phyloP scores from a whole-genome alignment of 2,113 vertebrate genomes.

The Riparia riparia region DNA sequence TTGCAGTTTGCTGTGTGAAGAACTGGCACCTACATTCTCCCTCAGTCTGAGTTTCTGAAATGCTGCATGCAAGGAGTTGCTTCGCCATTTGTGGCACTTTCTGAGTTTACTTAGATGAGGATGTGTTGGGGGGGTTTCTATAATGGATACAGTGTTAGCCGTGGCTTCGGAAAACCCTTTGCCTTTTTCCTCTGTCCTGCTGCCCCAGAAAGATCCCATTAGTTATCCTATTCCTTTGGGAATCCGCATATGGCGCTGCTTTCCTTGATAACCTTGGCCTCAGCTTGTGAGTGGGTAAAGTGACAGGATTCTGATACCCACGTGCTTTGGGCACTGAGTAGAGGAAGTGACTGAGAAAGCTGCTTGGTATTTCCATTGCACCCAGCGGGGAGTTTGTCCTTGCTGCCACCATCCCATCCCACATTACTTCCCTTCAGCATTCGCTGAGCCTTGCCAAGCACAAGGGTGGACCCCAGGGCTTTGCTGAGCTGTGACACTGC shows the following conservation, averaged over 20 bases:
- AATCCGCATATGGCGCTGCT: neutral
- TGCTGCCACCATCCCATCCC: neutral
- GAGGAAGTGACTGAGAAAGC: neutral
- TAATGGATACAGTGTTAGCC: neutral
- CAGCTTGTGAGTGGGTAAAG: neutral
- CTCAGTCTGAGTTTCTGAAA: constrained; percentile 34
- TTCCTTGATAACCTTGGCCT: neutral
- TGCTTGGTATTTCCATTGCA: neutral
- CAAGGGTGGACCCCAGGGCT: neutral
- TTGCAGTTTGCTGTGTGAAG: constrained; percentile 18
- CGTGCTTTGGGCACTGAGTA: neutral
- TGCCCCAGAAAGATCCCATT: neutral
- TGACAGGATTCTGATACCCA: neutral
- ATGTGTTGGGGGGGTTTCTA: neutral
- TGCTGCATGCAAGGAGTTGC: neutral
- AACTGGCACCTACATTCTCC: neutral
- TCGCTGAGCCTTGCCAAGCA: neutral
- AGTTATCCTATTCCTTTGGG: neutral
- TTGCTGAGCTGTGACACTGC: neutral
- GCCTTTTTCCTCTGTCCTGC: neutral
- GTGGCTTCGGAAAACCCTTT: neutral
- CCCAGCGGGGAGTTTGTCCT: neutral
- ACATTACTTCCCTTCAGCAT: neutral
- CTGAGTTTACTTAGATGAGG: neutral
- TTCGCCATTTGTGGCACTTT: constrained; percentile 32